phyloP scores from a whole-genome alignment of 2,888 invertebrate species.

The Drosophila seclusa region DNA sequence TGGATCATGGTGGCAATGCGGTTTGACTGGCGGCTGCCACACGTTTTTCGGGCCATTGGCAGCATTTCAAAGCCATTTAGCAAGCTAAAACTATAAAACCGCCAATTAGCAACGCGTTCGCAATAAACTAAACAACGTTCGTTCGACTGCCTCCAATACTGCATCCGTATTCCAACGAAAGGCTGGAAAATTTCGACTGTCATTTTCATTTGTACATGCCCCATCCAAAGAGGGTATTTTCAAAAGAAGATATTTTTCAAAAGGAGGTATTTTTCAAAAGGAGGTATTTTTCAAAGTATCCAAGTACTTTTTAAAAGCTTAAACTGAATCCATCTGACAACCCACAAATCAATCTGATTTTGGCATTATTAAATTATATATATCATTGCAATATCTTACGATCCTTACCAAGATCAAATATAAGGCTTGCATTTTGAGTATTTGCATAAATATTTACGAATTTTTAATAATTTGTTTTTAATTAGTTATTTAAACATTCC shows the following conservation, averaged over 20 bases:
- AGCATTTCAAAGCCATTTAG: slow-evolving; percentile 65
- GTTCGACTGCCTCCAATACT: slow-evolving; percentile 10
- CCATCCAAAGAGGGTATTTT: not conserved
- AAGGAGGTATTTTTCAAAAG: not conserved
- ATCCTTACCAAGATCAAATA: not conserved
- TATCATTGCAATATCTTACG: not conserved
- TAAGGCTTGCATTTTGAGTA: not conserved
- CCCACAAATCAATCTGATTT: not conserved
- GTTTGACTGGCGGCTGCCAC: slow-evolving; percentile 52
- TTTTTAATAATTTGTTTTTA: not conserved
- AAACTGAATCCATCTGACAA: not conserved
- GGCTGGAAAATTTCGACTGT: slow-evolving; percentile 29
- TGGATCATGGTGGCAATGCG: slow-evolving; percentile 39
- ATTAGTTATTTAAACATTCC: not conserved
- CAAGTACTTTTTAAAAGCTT: not conserved
- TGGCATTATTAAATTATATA: not conserved
- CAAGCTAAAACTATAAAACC: slow-evolving; percentile 77
- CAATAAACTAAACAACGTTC: slow-evolving; percentile 69
- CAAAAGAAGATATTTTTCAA: too few species aligned
- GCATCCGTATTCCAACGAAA: slow-evolving; percentile 19
- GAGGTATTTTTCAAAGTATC: not conserved
- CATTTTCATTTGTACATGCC: slow-evolving; percentile 26
- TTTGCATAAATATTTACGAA: not conserved
- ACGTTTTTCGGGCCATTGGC: slow-evolving; percentile 44
- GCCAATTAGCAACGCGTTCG: slow-evolving; percentile 77